Evolutionary conservation across 2,113 vertebrate species (phyloP).

Genomic region (Sporophila hypoxantha): DNA sequence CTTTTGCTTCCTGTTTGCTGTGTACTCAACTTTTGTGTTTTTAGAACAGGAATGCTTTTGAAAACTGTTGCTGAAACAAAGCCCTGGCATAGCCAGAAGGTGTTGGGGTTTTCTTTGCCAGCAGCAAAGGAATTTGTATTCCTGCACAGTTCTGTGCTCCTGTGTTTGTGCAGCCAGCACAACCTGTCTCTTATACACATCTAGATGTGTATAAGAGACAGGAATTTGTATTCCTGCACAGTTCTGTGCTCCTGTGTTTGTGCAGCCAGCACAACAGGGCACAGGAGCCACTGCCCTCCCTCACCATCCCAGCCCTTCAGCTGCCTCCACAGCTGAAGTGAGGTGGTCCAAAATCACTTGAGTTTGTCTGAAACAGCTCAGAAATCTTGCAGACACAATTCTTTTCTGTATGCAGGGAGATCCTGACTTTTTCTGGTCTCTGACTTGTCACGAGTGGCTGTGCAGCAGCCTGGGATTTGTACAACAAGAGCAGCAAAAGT

Average conservation of each 20-base stretch:
- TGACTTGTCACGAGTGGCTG: neutral
- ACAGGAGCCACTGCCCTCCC: neutral
- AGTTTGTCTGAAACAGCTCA: neutral
- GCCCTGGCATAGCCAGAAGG: neutral
- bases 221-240: neutral
- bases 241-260: neutral
- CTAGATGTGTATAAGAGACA: too few species aligned
- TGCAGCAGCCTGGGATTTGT: neutral
- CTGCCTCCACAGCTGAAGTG: neutral
- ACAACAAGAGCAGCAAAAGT: neutral
- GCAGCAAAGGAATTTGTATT: neutral
- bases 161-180: neutral
- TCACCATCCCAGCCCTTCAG: neutral
- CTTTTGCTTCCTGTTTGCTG: neutral
- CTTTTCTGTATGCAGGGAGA: neutral
- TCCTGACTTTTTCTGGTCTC: neutral
- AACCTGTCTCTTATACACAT: too few species aligned
- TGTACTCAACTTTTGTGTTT: neutral
- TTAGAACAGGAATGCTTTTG: neutral
- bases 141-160: neutral
- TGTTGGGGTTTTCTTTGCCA: neutral
- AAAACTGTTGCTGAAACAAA: slow-evolving; percentile 25
- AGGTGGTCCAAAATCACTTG: neutral
- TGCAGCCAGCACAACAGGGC: neutral
- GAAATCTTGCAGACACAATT: neutral